Evolutionary conservation across 2,113 vertebrate genomes (phyloP), one percentile per base, ranked within the genome.

Genomic region (Anhinga rufa): DNA sequence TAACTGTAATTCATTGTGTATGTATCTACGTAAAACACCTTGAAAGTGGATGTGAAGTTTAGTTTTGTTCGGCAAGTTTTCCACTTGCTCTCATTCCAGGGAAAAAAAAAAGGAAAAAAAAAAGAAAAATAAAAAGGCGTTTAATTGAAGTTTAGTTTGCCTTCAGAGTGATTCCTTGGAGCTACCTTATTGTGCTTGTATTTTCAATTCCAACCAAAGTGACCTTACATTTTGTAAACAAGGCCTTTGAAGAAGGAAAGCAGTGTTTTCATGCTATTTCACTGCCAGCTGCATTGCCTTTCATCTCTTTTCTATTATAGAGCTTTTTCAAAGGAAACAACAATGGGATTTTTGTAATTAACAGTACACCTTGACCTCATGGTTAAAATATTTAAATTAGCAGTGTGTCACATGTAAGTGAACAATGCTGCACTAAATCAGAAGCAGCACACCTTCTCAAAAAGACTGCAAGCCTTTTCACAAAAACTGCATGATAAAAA

Each of bases 151-250:
- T 93, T 91, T 66, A 48, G 44, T 86, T 89, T 86, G 44, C 75
- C 51, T 93, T 95, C 72, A 58, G 68, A 91, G 18, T 60, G 46
- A 77, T 94, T 96, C 75, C 40, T 95, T 79, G 61, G 42, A 83
- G 68, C 72, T 94, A 32, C 44, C 7, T 87, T 85, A 79, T 90
- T 90, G 64, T 92, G 55, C 49, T 88, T 78, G 55, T 54, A 61
- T 91, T 96, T 94, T 95, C 86, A 89, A 17, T 90, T 87, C 55
- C 69, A 60, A 40, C 49, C 65, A 87, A 82, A 94, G 77, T 95
- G 91, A 95, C 91, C 96, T 95, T 82, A 93, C 58, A 55, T 96
- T 91, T 79, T 89, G 46, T 95, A 96, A 95, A 92, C 89, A 97
- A 72, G 77, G 82, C 46, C 57, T 96, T 92, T 94, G 91, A 94